Percentiles rank a stretch among this genome's conserved stretches.
Conservation (phyloP, 2,797 vertebrate genomes). For the Valencia hispanica region DNA sequence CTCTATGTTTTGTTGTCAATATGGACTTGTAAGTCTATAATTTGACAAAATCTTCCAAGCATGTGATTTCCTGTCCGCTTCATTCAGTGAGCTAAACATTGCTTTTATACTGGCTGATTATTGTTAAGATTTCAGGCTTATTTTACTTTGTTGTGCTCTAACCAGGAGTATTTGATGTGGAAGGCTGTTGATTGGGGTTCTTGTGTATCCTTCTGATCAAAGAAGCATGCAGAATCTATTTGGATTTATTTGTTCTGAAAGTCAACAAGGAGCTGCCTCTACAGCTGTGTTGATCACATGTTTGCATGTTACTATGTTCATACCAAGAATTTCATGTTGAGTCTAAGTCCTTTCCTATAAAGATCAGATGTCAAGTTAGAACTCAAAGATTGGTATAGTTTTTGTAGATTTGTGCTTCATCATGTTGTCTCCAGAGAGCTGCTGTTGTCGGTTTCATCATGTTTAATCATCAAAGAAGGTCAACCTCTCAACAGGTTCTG, state of each 20-base stretch:
- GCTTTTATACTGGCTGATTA: slow-evolving; percentile 11
- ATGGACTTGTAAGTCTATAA: neutral
- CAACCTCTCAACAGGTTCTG: slow-evolving; percentile 66
- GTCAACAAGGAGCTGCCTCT: slow-evolving; percentile 9
- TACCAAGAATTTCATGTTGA: neutral
- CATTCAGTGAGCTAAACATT: neutral
- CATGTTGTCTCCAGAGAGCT: slow-evolving; percentile 17
- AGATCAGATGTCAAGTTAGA: neutral
- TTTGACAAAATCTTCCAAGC: neutral
- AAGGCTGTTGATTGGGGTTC: neutral
- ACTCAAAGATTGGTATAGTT: neutral
- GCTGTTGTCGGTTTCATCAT: slow-evolving; percentile 58
- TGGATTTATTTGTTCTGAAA: slow-evolving; percentile 8
- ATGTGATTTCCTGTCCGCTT: neutral
- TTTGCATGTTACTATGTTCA: neutral
- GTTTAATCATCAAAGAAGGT: slow-evolving; percentile 68
- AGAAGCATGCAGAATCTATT: slow-evolving; percentile 13
- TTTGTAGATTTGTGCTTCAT: slow-evolving; percentile 9
- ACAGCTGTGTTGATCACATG: slow-evolving; percentile 8
- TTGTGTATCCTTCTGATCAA: slow-evolving; percentile 12
- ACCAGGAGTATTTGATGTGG: slow-evolving; percentile 7
- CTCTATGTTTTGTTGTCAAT: neutral
- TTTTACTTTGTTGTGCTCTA: slow-evolving; percentile 7
- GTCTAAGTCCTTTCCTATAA: neutral
- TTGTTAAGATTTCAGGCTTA: slow-evolving; percentile 10